These are phyloP conservation scores for Rhopalosiphum nymphaeae DNA, from an alignment of 2,888 invertebrate species.

Conservation along the genomic window DNA sequence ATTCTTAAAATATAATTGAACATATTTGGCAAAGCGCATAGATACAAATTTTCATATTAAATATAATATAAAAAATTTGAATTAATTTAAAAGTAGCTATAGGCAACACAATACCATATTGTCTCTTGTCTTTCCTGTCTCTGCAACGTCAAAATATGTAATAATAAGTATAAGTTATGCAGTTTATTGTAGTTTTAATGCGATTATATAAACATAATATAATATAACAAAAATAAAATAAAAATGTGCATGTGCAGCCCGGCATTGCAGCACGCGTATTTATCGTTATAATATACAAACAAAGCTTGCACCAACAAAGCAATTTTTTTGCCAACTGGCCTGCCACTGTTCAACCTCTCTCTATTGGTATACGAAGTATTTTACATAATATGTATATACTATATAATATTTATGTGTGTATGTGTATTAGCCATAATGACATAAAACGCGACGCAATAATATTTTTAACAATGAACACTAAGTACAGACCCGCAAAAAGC, in stretches of 20 bases:
- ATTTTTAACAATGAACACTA: not conserved
- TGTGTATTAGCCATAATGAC: not conserved
- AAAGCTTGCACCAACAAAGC: not conserved
- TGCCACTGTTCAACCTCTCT: not conserved
- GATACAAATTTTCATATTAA: too few relatives aligned
- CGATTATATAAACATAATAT: not conserved
- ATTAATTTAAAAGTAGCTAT: too few relatives aligned
- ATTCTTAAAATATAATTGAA: too few relatives aligned
- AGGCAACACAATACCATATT: too few relatives aligned
- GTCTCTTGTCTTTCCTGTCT: too few relatives aligned
- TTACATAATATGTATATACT: not conserved
- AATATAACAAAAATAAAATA: not conserved
- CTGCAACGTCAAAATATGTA: not conserved
- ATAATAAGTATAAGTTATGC: too few relatives aligned
- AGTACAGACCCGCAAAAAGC: not conserved
- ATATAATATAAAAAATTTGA: too few relatives aligned
- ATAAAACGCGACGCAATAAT: not conserved
- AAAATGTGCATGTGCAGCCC: conserved; percentile 7
- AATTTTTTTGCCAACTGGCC: not conserved
- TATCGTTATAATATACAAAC: not conserved
- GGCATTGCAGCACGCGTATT: not conserved
- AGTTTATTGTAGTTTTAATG: not conserved
- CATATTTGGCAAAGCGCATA: too few relatives aligned
- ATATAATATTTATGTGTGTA: not conserved
- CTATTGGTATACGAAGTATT: not conserved